These are phyloP conservation scores for Nycticorax nycticorax DNA, from an alignment of 2,113 vertebrate genomes.

Conservation along the genomic window DNA sequence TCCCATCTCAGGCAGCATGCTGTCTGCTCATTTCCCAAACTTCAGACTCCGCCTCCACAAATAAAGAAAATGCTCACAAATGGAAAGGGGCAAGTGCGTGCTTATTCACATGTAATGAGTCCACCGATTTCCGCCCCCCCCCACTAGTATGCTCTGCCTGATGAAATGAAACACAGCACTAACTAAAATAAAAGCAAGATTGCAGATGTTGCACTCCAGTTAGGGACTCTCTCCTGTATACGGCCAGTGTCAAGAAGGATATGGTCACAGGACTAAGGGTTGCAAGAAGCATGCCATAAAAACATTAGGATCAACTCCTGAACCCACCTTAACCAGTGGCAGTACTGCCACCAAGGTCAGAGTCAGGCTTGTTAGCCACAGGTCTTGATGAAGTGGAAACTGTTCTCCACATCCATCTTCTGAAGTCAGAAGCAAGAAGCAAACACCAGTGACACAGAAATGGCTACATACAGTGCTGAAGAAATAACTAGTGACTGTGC, in stretches of 20 bases:
- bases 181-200: background rate
- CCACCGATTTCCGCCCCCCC: background rate
- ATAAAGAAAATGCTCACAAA: background rate
- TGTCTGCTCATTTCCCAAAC: background rate
- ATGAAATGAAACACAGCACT: background rate
- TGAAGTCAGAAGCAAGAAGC: background rate
- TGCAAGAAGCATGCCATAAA: background rate
- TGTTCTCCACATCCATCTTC: background rate
- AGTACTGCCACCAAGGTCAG: background rate
- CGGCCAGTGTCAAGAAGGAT: background rate
- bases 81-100: background rate
- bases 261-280: background rate
- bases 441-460: background rate
- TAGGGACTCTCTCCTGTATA: background rate
- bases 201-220: background rate
- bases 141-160: background rate
- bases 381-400: background rate
- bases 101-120: background rate
- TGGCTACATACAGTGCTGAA: background rate
- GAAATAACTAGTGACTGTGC: background rate
- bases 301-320: background rate
- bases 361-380: background rate
- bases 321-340: background rate
- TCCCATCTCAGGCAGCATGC: background rate
- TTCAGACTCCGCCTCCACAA: accelerated